Evolutionary conservation across 2,888 invertebrate genomes (phyloP), one percentile per base, ranked within the genome.

Genomic region (Drosophila mettleri): DNA sequence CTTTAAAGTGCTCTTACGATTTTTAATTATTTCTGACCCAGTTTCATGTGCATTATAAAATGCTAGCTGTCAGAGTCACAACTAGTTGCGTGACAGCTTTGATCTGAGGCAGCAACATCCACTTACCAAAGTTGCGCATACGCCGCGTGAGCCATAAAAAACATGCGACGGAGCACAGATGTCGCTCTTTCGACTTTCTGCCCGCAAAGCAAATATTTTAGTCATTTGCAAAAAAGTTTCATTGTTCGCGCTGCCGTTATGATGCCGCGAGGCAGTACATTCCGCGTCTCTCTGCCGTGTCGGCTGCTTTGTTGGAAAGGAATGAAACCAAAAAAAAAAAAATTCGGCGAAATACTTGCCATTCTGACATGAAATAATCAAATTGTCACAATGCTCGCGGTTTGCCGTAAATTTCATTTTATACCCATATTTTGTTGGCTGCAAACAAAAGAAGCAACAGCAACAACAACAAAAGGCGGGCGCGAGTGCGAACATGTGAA

Each of bases 311-410:
- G 69, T 75, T 71, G 69, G 64, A 78, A 80, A 80, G 60, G 68
- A 55, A 38, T n/a, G 6, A 14, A 20, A 20, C n/a, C n/a, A 39
- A 18, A 18, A 18, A n/a, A 46, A 66, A 67, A 18, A 45, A 16
- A 18, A 33, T 22, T 6, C 20, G 9, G n/a, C 5, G 64, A 48
- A 34, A 34, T 69, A 55, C 67, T 77, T 68, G 71, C 55, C 68
- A 79, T 84, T 79, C 72, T 81, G 80, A 84, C 78, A 76, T 75
- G 57, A 71, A 82, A 82, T 84, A 82, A 84, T 85, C 87, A 87
- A 84, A 87, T 82, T 85, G 82, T 76, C 73, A 76, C 79, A 80
- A 63, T 73, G 68, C 67, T 69, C 62, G 59, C 62, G 68, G 77
- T 39, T 49, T 45, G 48, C 38, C 54, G 41, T 22, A 45, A 62